These are phyloP conservation scores for Melanotaenia trifasciata DNA, from an alignment of 2,797 vertebrate species.

Conservation along the genomic window DNA sequence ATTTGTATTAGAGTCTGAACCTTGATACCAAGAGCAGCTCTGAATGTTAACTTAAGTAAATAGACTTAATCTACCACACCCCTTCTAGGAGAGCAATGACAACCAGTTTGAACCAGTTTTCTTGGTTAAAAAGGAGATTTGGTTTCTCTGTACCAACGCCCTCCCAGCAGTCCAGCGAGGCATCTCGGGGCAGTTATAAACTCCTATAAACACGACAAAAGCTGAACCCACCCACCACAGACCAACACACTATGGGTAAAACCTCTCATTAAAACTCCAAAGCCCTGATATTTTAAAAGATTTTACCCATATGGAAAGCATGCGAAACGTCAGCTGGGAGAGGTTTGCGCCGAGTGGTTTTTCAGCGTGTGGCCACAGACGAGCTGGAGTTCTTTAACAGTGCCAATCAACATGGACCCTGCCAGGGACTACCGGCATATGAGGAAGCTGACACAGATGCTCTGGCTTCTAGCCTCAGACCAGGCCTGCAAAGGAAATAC, in stretches of 20 bases:
- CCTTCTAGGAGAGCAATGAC: constrained; percentile 35
- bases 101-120: constrained; percentile 72
- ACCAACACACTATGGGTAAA: constrained; percentile 74
- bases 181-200: constrained; percentile 72
- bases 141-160: constrained; percentile 77
- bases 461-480: constrained; percentile 62
- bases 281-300: constrained; percentile 81
- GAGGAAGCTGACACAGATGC: constrained; percentile 73
- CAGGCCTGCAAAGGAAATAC: constrained; percentile 60
- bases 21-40: constrained; percentile 17
- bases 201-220: constrained; percentile 76
- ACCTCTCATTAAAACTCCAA: constrained; percentile 83
- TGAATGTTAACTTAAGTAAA: constrained; percentile 31
- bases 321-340: constrained; percentile 78
- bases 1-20: constrained; percentile 11
- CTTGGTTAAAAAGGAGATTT: constrained; percentile 68
- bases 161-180: constrained; percentile 69
- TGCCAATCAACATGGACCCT: constrained; percentile 67
- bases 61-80: constrained; percentile 21
- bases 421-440: constrained; percentile 59
- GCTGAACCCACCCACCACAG: constrained; percentile 82
- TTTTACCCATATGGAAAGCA: constrained; percentile 82
- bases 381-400: constrained; percentile 70
- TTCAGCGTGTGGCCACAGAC: constrained; percentile 77
- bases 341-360: constrained; percentile 75